Base-by-base conservation (phyloP, 2,888 invertebrate genomes). In the Cistogaster globosa region DNA sequence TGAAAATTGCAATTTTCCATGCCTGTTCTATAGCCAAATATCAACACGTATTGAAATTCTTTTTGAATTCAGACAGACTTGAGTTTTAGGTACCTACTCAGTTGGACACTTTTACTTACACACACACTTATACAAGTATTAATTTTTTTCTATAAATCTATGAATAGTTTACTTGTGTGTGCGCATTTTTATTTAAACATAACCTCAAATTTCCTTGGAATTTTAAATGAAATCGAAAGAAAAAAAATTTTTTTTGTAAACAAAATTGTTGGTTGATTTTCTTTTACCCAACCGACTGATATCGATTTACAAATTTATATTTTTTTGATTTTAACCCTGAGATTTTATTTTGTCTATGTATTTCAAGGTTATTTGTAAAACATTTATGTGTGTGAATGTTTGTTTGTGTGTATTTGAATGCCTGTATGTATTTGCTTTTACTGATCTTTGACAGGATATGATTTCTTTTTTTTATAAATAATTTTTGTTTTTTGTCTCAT, bases 381-480 rank as follows among this genome's bases (percentile, higher is more conserved):
- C 55, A 55, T 18, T 38, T 5, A 45, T 22, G n/a, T 0, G 7
- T 51, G 22, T 8, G n/a, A 55, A 12, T 42, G 16, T 57, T 16
- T 36, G 38, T 22, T n/a, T 22, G 38, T 16, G 26, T 26, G n/a
- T n/a, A n/a, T n/a, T n/a, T n/a, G 16, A 4, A 20, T 36, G 3
- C 4, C 18, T 32, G 18, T 18, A 22, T n/a, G 5, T 9, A 20
- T 42, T 42, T 42, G 42, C 42, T 42, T 74, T 68, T 58, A 9
- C 67, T 76, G 82, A 71, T 77, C 71, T 65, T 60, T 42, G 42
- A 68, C 82, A 83, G 82, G 82, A 83, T 77, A 77, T 67, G 65
- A 42, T 12, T 11, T 32, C 7, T 32, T 32, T 32, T 32, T 60
- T 60, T 67, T 74, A 4, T 51, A 45, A 48, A 51, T 32, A 75